A percentile compares a stretch with the other conserved stretches of the same genome.
Evolutionary conservation across 1,140 invertebrate species (phyloP).

Genomic region (Lysiphlebus fabarum): DNA sequence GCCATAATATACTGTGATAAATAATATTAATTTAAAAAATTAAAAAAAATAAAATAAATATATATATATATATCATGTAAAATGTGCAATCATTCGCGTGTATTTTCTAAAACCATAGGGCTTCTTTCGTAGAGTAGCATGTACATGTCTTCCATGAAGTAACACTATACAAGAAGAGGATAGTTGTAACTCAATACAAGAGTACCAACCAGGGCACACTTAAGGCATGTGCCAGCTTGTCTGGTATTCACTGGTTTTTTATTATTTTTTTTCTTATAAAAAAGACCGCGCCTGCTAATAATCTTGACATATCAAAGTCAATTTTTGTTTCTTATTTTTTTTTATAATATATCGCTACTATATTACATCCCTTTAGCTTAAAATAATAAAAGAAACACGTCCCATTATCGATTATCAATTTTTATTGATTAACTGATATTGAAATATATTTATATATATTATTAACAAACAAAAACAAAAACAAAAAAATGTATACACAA

Average conservation of each 20-base stretch:
- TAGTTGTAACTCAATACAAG: slow-evolving; percentile 19
- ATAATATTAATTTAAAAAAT: too few relatives aligned
- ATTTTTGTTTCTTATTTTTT: too few relatives aligned
- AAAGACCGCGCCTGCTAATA: slow-evolving; percentile 22
- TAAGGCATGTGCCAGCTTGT: slow-evolving; percentile 47
- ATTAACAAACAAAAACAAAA: too few relatives aligned
- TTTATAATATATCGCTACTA: too few relatives aligned
- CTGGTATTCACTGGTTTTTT: slow-evolving; percentile 4
- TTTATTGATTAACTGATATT: too few relatives aligned
- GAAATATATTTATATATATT: too few relatives aligned
- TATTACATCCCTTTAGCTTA: too few relatives aligned
- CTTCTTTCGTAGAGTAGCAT: slow-evolving; percentile 23
- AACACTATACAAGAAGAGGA: slow-evolving; percentile 31
- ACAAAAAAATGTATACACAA: too few relatives aligned
- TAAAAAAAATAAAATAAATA: too few relatives aligned
- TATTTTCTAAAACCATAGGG: slow-evolving; percentile 25
- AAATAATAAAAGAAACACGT: too few relatives aligned
- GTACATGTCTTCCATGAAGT: slow-evolving; percentile 21
- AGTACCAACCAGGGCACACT: slow-evolving; percentile 41
- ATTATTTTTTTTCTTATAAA: slow-evolving; percentile 1
- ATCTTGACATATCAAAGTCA: slow-evolving; percentile 14
- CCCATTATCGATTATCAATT: too few relatives aligned
- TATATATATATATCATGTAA: slow-evolving; percentile 18
- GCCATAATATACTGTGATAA: slow-evolving; percentile 12
- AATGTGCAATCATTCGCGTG: slow-evolving; percentile 35